A percentile compares a stretch with the other conserved stretches of the same genome.
Evolutionary conservation across 2,888 invertebrate genomes (phyloP).

Genomic region (Salpingus planirostris): DNA sequence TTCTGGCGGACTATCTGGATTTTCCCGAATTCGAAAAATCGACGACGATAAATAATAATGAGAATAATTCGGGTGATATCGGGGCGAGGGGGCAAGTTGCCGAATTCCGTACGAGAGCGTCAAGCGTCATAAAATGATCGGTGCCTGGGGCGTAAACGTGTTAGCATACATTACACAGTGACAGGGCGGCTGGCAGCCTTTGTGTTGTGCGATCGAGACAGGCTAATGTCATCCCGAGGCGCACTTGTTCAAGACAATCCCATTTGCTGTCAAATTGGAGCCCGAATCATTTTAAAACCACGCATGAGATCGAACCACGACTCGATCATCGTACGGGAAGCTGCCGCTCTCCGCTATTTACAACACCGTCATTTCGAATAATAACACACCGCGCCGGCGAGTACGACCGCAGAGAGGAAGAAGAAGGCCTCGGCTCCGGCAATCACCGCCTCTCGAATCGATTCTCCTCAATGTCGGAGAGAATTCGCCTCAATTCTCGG

Average conservation of each 20-base stretch:
- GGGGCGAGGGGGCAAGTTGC: constrained; percentile 26
- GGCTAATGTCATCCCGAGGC: constrained; percentile 42
- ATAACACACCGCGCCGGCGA: constrained; percentile 20
- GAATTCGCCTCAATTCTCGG: no score
- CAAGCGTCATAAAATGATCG: constrained; percentile 38
- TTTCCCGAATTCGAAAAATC: no score
- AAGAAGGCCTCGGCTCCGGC: no score
- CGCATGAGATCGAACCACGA: constrained; percentile 29
- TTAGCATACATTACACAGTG: constrained; percentile 43
- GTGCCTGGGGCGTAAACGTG: constrained; percentile 39
- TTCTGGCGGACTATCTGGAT: no score
- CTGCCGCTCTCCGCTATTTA: constrained; percentile 24
- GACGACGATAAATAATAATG: not conserved
- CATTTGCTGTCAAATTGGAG: constrained; percentile 41
- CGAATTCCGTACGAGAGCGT: constrained; percentile 25
- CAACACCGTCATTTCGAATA: constrained; percentile 23
- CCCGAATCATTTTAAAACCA: constrained; percentile 36
- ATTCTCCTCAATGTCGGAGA: no score
- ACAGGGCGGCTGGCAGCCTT: constrained; percentile 39
- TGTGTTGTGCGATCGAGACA: constrained; percentile 39
- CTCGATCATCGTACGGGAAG: constrained; percentile 21
- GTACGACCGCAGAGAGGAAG: constrained; percentile 4
- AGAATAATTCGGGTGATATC: constrained; percentile 28
- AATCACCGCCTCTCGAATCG: no score
- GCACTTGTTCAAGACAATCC: constrained; percentile 40